Base-by-base conservation (phyloP, 1,140 invertebrate genomes). In the Macrobrachium nipponense region DNA sequence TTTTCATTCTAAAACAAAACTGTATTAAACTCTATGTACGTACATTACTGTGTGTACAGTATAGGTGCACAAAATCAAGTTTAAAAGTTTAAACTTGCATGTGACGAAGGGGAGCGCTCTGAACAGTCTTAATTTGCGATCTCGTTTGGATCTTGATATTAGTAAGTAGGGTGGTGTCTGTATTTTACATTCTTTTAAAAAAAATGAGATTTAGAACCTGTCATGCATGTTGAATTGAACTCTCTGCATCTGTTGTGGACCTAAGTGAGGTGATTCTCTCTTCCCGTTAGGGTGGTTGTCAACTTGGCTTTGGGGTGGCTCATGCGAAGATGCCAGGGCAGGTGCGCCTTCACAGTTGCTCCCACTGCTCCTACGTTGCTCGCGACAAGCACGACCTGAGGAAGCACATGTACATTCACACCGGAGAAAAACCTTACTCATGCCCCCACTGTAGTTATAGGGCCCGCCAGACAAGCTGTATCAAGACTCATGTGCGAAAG, bases 321-420 rank as follows among this genome's bases (percentile, higher is more conserved):
- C 17, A 51, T 75, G 60, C 27, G 83, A 73, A 60, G 64, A 64
- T 61, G 36, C 44, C 66, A 51, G 73, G 83, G 27, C 27, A 36
- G 27, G 1, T 36, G 66, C 83, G 83, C 77, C 76, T 70, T 64
- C 76, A 80, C 51, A 51, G 80, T 51, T 86, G 83, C 59, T 43
- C 76, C 58, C 66, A 86, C 64, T 86, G 83, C 83, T 77, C 66
- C 83, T 86, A 86, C 83, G 62, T 86, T 44, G 83, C 83, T 70
- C 83, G 83, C 8, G 83, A 86, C 83, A 86, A 86, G 83, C 79
- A 76, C 60, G 83, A 86, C 59, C 83, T 86, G 64, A 76, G 83
- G 72, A 86, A 86, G 83, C 83, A 86, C 72, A 20, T 73, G 51
- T 86, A 86, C 64, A 86, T 77, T 43, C 83, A 86, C 66, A 86